Base-by-base conservation (phyloP, 2,797 vertebrate genomes). In the Chloroceryle amazona region DNA sequence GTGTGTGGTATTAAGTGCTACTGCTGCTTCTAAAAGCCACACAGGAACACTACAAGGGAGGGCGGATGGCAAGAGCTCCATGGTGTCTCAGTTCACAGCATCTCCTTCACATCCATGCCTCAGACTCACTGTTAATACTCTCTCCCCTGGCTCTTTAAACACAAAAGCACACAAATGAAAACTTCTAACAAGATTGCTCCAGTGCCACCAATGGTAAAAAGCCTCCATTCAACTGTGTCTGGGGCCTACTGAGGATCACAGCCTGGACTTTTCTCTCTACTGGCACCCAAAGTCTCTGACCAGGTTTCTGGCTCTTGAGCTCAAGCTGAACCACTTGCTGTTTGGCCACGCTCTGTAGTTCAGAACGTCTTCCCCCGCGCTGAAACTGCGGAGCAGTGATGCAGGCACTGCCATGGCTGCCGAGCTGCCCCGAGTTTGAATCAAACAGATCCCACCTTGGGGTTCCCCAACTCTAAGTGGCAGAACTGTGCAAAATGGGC, bases 401-500 rank as follows among this genome's bases (percentile, higher is more conserved):
- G 2, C 22, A 8, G 42, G 54, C 39, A 5, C 35, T 25, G 60
- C 75, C 2, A 0, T 1, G 14, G 15, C 66, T 58, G 39, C 55
- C 0, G 3, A 54, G 18, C 49, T 33, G 52, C 35, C 26, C 4
- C 10, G 23, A 41, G 31, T 8, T 65, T 41, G 19, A 13, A 15
- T 11, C 41, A 5, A 61, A 74, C 44, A 47, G 49, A 46, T 57
- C 55, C 51, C 41, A 2, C 18, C 35, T 25, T 3, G 15, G 37
- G 29, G 29, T n/a, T 70, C n/a, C 78, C 46, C 42, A 29, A 0
- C 6, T 22, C 13, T 14, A 44, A 44, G n/a, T 4, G 4, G 1
- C 39, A 15, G 8, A 33, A 11, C 22, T 16, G 71, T 5, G 42
- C 26, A 63, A 39, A 73, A 47, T 0, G 1, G 20, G 61, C 3